Conservation (phyloP, 1,140 invertebrate genomes). For the Potamilus streckersoni region DNA sequence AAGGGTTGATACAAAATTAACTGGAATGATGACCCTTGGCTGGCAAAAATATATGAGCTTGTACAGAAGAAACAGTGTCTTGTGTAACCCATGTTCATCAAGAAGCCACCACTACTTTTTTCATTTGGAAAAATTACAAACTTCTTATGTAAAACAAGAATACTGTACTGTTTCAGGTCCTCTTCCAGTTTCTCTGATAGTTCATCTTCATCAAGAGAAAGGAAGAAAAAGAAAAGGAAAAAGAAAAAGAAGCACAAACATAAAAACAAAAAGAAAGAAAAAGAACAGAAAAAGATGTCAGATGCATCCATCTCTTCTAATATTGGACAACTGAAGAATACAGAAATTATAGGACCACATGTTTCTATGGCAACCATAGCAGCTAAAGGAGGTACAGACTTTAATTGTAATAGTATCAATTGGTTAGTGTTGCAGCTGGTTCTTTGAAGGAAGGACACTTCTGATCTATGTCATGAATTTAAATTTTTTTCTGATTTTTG, state of each 20-base stretch:
- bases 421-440: background rate
- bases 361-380: background rate
- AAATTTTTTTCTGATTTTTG: no score
- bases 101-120: no score
- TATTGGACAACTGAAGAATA: background rate
- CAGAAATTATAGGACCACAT: background rate
- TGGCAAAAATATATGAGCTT: no score
- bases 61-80: no score
- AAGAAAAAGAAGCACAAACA: constrained; percentile 27
- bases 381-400: background rate
- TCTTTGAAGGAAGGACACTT: background rate
- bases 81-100: no score
- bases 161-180: no score
- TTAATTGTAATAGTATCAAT: background rate
- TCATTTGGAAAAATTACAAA: no score
- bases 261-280: constrained; percentile 32
- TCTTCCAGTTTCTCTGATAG: background rate
- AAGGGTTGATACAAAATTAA: no score
- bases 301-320: background rate
- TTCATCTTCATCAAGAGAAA: constrained; percentile 26
- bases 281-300: constrained; percentile 8
- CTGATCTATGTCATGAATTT: background rate
- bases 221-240: constrained; percentile 16
- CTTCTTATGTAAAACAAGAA: no score
- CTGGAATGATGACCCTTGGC: no score